These are phyloP conservation scores for Philopedon plagiatum DNA, from an alignment of 2,888 invertebrate species.

Conservation along the genomic window DNA sequence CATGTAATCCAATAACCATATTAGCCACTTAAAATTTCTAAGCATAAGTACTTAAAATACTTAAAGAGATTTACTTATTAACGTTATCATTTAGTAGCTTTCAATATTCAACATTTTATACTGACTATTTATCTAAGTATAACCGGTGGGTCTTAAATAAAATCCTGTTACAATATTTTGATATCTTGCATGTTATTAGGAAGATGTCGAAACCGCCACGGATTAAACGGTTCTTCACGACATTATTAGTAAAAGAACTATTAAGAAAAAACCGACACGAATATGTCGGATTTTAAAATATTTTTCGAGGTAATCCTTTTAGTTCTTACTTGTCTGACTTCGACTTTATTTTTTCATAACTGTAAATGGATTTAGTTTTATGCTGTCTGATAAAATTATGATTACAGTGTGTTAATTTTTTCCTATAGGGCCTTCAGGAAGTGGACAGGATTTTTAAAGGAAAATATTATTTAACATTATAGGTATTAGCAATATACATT, in stretches of 20 bases:
- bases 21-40: too few relatives aligned
- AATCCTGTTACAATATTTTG: slow-evolving; percentile 30
- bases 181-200: slow-evolving; percentile 41
- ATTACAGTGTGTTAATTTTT: not conserved
- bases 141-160: slow-evolving; percentile 1
- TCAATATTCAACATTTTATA: too few relatives aligned
- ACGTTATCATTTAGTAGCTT: too few relatives aligned
- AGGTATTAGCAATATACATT: too few relatives aligned
- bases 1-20: too few relatives aligned
- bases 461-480: too few relatives aligned
- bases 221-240: slow-evolving; percentile 45
- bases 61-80: too few relatives aligned
- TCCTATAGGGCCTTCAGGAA: too few relatives aligned
- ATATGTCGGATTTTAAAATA: slow-evolving; percentile 38
- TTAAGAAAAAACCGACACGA: slow-evolving; percentile 32
- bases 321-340: slow-evolving; percentile 42
- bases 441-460: too few relatives aligned
- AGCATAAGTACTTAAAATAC: too few relatives aligned
- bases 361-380: slow-evolving; percentile 28
- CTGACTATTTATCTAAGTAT: too few relatives aligned
- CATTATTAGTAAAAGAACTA: slow-evolving; percentile 33
- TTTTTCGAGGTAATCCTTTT: slow-evolving; percentile 40
- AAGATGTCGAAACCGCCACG: slow-evolving; percentile 38
- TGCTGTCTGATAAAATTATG: not conserved
- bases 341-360: slow-evolving; percentile 20